A percentile compares a stretch with the other conserved stretches of the same genome.
Evolutionary conservation across 2,888 invertebrate species (phyloP).

Genomic region (Linnaemya tessellans): DNA sequence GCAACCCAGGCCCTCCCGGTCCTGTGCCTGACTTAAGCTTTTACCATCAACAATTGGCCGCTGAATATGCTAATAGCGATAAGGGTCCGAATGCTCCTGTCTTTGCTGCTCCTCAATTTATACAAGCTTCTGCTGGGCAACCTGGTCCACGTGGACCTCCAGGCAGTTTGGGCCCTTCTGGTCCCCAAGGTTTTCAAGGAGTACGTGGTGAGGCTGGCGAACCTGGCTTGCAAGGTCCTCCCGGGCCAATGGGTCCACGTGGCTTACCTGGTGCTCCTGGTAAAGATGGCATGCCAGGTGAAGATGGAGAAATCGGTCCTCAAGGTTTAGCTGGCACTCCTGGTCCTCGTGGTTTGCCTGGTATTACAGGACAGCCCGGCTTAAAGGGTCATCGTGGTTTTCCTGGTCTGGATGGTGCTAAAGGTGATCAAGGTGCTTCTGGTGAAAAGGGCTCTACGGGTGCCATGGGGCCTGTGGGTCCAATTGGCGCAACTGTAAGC

Average conservation of each 20-base stretch:
- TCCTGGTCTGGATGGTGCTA: slow-evolving; percentile 90
- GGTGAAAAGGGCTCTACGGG: slow-evolving; percentile 92
- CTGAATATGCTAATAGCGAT: slow-evolving; percentile 88
- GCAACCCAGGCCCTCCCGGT: slow-evolving; percentile 88
- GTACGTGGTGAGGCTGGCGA: slow-evolving; percentile 92
- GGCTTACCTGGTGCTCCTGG: slow-evolving; percentile 90
- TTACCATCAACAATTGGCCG: slow-evolving; percentile 90
- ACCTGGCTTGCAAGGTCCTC: slow-evolving; percentile 87
- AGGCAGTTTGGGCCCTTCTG: slow-evolving; percentile 86
- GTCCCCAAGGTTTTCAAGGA: slow-evolving; percentile 92
- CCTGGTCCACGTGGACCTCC: slow-evolving; percentile 91
- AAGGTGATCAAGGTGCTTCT: slow-evolving; percentile 90
- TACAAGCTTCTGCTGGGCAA: slow-evolving; percentile 91
- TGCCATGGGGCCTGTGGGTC: slow-evolving; percentile 89
- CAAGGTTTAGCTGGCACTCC: slow-evolving; percentile 88
- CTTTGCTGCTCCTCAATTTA: slow-evolving; percentile 88
- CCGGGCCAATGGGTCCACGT: slow-evolving; percentile 89
- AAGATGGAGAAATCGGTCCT: slow-evolving; percentile 92
- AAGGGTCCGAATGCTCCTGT: slow-evolving; percentile 88
- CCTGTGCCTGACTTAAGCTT: slow-evolving; percentile 80
- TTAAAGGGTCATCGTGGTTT: slow-evolving; percentile 93
- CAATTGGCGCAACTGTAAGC: slow-evolving; percentile 85
- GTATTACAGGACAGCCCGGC: slow-evolving; percentile 92
- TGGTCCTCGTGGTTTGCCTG: slow-evolving; percentile 89
- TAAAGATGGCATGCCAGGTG: slow-evolving; percentile 88